These are phyloP conservation scores for Plectrocnemia conspersa DNA, from an alignment of 1,140 invertebrate species.

Conservation along the genomic window DNA sequence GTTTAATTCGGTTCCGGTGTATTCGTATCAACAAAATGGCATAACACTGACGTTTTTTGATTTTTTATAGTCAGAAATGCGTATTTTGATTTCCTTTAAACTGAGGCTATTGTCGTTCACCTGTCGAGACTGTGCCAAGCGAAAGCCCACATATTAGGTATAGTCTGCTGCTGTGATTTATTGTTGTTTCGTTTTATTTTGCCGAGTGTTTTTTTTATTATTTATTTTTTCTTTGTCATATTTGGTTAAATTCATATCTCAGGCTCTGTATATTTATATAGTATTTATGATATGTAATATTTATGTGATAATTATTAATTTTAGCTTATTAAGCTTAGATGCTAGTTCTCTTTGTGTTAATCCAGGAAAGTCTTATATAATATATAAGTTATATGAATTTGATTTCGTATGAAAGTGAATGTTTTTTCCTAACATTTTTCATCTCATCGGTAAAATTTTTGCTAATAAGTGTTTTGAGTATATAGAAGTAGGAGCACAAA, in stretches of 20 bases:
- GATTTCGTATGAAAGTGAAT: conserved; percentile 21
- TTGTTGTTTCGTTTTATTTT: conserved; percentile 2
- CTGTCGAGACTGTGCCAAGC: conserved; percentile 24
- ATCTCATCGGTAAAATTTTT: background rate
- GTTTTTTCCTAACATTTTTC: conserved; percentile 2
- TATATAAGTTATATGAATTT: conserved; percentile 17
- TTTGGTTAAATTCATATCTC: conserved; percentile 16
- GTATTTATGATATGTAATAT: conserved; percentile 31
- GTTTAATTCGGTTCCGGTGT: no score
- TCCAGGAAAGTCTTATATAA: conserved; percentile 17
- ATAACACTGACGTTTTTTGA: no score
- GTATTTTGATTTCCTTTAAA: background rate
- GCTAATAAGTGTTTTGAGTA: conserved; percentile 6
- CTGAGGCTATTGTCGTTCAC: background rate
- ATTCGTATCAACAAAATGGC: no score
- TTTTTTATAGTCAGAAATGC: no score
- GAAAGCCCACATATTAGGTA: conserved; percentile 15
- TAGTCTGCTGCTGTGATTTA: conserved; percentile 20
- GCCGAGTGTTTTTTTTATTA: conserved; percentile 6
- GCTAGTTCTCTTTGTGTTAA: conserved; percentile 28
- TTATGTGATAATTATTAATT: conserved; percentile 36
- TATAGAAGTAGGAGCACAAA: conserved; percentile 22
- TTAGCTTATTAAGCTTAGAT: conserved; percentile 30
- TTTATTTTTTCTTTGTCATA: conserved; percentile 8
- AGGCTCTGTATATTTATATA: conserved; percentile 23